Conservation (phyloP, 2,888 invertebrate species). For the Brenthis daphne region DNA sequence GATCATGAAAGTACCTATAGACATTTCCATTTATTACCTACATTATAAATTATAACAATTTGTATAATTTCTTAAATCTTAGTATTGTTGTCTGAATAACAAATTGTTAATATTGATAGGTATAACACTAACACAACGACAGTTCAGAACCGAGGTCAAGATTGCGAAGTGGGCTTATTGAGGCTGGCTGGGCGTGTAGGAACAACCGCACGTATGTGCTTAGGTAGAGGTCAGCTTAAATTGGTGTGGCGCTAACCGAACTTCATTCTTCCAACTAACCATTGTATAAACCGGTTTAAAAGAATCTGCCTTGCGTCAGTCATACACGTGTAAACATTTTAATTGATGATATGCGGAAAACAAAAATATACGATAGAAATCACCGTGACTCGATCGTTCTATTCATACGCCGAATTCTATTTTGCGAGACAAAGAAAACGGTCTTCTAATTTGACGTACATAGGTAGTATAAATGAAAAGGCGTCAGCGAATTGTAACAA, state of each 20-base stretch:
- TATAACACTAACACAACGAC: slow-evolving; percentile 2
- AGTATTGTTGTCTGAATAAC: background rate
- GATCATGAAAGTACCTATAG: too few species aligned
- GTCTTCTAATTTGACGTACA: slow-evolving; percentile 21
- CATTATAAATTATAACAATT: too few species aligned
- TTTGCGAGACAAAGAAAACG: slow-evolving; percentile 38
- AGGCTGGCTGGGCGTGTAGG: slow-evolving; percentile 29
- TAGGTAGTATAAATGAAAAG: slow-evolving; percentile 12
- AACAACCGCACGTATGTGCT: slow-evolving; percentile 32
- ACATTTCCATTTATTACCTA: too few species aligned
- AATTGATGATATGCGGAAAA: slow-evolving; percentile 79
- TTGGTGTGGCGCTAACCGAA: slow-evolving; percentile 66
- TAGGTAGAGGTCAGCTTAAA: slow-evolving; percentile 53
- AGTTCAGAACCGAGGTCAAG: slow-evolving; percentile 17
- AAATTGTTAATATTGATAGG: background rate
- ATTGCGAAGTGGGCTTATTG: slow-evolving; percentile 25
- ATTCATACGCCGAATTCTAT: slow-evolving; percentile 47
- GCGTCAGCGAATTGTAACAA: background rate
- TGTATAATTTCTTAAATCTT: too few species aligned
- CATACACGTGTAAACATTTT: slow-evolving; percentile 78
- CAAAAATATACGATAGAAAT: slow-evolving; percentile 65
- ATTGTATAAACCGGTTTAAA: slow-evolving; percentile 70
- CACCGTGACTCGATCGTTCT: slow-evolving; percentile 57
- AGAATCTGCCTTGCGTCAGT: slow-evolving; percentile 74
- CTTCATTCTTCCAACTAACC: slow-evolving; percentile 68